Percentiles rank a stretch among this genome's conserved stretches.
phyloP scores from a whole-genome alignment of 1,140 invertebrate genomes.

The Leptinotarsa undecemlineata region DNA sequence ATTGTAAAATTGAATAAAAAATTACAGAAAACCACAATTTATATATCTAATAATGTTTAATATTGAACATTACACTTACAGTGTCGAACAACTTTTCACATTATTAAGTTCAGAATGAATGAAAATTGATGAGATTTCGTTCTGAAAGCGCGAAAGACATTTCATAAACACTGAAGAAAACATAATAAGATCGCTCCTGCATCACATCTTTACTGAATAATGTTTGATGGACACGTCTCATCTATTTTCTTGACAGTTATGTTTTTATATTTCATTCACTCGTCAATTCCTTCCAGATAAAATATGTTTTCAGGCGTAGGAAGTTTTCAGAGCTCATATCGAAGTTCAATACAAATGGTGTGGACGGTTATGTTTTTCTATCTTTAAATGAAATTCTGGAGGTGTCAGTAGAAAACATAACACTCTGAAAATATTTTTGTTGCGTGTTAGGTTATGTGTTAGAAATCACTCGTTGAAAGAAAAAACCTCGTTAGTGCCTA shows the following conservation, averaged over 20 bases:
- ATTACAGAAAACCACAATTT: too few relatives aligned
- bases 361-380: too few relatives aligned
- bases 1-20: too few relatives aligned
- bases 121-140: background rate
- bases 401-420: too few relatives aligned
- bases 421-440: too few relatives aligned
- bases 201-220: background rate
- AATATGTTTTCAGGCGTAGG: background rate
- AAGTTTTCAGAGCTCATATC: background rate
- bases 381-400: too few relatives aligned
- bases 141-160: background rate
- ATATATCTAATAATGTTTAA: too few relatives aligned
- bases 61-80: too few relatives aligned
- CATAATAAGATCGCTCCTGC: background rate
- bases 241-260: constrained; percentile 12
- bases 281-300: constrained; percentile 9
- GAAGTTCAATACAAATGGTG: too few relatives aligned
- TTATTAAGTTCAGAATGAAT: background rate
- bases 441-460: too few relatives aligned
- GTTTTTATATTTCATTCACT: constrained; percentile 10
- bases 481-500: too few relatives aligned
- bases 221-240: constrained; percentile 12
- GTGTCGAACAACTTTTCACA: background rate
- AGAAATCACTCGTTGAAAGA: too few relatives aligned
- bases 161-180: constrained; percentile 3